Conservation (phyloP, 2,797 vertebrate species). For the Urosaurus nigricauda region DNA sequence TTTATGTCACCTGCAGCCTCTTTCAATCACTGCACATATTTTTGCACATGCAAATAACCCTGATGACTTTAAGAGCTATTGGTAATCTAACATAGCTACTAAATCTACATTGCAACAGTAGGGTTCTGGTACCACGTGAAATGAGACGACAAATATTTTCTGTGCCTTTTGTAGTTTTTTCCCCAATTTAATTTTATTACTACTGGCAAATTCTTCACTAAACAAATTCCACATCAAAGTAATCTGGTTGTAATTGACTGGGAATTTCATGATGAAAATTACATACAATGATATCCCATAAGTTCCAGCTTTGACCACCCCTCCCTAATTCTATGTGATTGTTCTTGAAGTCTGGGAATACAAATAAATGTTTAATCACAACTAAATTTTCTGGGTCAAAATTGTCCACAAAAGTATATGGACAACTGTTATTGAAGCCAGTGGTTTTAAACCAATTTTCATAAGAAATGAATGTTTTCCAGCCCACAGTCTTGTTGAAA, state of each 20-base stretch:
- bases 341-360: background rate
- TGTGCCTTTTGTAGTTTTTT: background rate
- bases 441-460: background rate
- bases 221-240: background rate
- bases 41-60: background rate
- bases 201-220: background rate
- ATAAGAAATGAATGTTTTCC: slow-evolving; percentile 2
- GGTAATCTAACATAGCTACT: background rate
- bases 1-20: background rate
- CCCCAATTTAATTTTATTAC: background rate
- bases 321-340: slow-evolving; percentile 9
- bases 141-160: background rate
- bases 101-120: background rate
- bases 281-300: background rate
- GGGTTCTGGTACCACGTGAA: background rate
- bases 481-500: background rate
- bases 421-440: background rate
- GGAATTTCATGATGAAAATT: background rate
- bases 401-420: background rate
- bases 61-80: background rate
- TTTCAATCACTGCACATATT: background rate
- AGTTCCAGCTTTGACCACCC: background rate
- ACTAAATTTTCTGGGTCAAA: background rate
- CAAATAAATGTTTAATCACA: background rate
- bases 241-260: background rate